phyloP scores from a whole-genome alignment of 2,888 invertebrate species.

The Rhodophaea formosa region DNA sequence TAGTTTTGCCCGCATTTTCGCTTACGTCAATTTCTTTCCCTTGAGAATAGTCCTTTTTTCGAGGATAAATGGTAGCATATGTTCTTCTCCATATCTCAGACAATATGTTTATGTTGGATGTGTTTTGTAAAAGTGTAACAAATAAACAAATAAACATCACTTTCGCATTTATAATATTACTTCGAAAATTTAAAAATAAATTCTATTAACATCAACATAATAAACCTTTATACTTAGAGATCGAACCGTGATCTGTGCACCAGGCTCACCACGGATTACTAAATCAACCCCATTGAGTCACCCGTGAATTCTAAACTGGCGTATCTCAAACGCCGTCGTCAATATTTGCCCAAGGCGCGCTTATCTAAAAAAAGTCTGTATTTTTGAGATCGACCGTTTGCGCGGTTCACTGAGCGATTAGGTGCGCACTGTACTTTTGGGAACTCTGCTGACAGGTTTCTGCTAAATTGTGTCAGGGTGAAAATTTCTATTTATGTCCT shows the following conservation, averaged over 20 bases:
- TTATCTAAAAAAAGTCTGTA: slow-evolving; percentile 19
- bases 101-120: no score
- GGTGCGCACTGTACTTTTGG: not conserved
- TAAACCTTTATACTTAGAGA: no score
- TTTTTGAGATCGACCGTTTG: not conserved
- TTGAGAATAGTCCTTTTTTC: no score
- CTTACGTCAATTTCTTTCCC: no score
- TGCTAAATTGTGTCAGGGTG: not conserved
- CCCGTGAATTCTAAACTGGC: not conserved
- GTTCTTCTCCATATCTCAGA: no score
- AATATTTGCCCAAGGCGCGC: slow-evolving; percentile 24
- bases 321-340: slow-evolving; percentile 3
- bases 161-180: no score
- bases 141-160: no score
- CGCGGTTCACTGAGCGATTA: not conserved
- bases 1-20: no score
- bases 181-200: no score
- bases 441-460: not conserved
- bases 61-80: no score
- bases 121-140: no score
- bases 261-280: not conserved
- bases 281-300: not conserved
- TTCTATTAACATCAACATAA: no score
- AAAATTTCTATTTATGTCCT: not conserved
- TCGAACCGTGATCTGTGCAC: not conserved